Conservation (phyloP, 2,113 vertebrate genomes). For the Cyphomyrus plagiostoma region DNA sequence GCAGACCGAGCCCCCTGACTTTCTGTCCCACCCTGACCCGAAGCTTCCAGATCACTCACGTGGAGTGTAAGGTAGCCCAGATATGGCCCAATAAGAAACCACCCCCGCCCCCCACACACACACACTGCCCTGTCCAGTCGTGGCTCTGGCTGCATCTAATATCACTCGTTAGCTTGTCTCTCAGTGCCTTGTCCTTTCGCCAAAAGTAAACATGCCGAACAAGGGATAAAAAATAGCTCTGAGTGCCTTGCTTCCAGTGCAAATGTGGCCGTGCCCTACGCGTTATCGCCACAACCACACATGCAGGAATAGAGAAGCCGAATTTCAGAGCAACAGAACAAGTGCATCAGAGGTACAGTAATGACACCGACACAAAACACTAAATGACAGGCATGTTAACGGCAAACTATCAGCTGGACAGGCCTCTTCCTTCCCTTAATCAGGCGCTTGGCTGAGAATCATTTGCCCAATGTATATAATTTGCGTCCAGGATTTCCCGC, state of each 20-base stretch:
- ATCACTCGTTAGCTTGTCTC: not conserved
- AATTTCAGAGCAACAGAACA: not conserved
- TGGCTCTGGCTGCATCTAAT: not conserved
- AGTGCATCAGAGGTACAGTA: not conserved
- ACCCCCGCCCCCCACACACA: not conserved
- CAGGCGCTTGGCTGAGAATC: constrained; percentile 25
- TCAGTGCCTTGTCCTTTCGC: not conserved
- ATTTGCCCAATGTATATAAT: constrained; percentile 8
- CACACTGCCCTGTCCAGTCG: not conserved
- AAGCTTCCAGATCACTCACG: not conserved
- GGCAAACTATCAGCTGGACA: not conserved
- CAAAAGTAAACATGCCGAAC: not conserved
- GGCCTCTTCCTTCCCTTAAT: constrained; percentile 27
- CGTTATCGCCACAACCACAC: not conserved
- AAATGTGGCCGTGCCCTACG: not conserved
- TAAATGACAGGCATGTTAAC: not conserved
- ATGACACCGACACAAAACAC: not conserved
- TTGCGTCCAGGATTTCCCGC: constrained; percentile 18
- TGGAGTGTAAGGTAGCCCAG: not conserved
- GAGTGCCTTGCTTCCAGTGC: not conserved
- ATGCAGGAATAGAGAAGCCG: not conserved
- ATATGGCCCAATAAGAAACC: not conserved
- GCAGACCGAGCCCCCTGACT: not conserved
- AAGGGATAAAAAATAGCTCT: not conserved
- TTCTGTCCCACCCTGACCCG: not conserved